Evolutionary conservation across 30 jellyfish, hydroid and myxozoan species (phyloP), one percentile per base, ranked within the genome.

Genomic region (Chironex yamaguchii): DNA sequence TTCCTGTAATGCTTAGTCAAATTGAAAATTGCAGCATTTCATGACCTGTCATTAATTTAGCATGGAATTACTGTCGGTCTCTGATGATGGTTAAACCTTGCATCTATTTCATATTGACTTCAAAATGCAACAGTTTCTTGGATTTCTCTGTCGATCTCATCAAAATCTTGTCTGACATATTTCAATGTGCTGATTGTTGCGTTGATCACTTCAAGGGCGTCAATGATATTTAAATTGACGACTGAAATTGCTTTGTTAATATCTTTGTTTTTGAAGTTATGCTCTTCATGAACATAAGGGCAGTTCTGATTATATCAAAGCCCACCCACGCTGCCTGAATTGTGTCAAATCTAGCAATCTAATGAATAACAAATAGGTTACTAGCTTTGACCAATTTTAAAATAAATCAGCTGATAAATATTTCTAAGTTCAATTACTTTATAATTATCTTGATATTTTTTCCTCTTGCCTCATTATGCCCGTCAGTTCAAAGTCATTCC

Each of bases 191-290:
- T 20, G 84, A 80, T 73, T 6, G 86, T 73, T 24, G 76, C 85
- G 24, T 36, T 48, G 48, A 80, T 65, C 20, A 84, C 91, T 49
- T 80, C 91, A 13, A 80, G 62, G 29, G 84, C 91, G 34, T 80
- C 85, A 36, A 62, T 49, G 85, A 80, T 80, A 75, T 63, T 80
- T 29, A 80, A 30, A 35, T 80, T 84, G 35, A 80, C 32, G 91
- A 14, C 62, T 80, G 84, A 35, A 80, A 17, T 42, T 80, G 75
- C 75, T 63, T 62, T 80, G 91, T 80, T 28, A 80, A 65, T 67
- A 80, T 80, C 71, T 62, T 80, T 65, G 91, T 80, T 49, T 80
- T 80, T 34, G 85, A 62, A 62, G 67, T 80, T n/a, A 80, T 84
- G 35, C 67, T 80, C 30, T 49, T 24, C 91, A 80, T 80, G 62